Conservation (phyloP, 2,888 invertebrate species). For the Poecilus cupreus region DNA sequence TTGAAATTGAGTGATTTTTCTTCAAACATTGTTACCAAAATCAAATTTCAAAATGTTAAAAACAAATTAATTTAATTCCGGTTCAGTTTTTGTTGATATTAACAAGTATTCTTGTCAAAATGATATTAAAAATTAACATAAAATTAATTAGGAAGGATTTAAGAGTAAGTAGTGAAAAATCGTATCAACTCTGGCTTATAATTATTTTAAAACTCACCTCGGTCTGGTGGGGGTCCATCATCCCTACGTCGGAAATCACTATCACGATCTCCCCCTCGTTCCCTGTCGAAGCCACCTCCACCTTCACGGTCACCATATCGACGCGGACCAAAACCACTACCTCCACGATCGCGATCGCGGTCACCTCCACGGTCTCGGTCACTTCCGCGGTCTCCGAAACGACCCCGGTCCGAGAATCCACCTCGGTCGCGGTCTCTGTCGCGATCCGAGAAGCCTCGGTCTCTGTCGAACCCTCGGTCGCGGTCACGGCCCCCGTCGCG, state of each 20-base stretch:
- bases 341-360: conserved; percentile 65
- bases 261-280: conserved; percentile 65
- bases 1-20: no score
- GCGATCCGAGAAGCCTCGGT: conserved; percentile 62
- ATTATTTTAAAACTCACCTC: neutral
- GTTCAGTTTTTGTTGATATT: no score
- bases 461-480: conserved; percentile 63
- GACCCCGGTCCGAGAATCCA: conserved; percentile 62
- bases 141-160: no score
- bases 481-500: conserved; percentile 68
- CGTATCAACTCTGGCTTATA: no score
- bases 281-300: conserved; percentile 65
- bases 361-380: conserved; percentile 65
- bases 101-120: no score
- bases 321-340: conserved; percentile 63
- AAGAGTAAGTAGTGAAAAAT: no score
- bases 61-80: no score
- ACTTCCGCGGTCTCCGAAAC: conserved; percentile 62
- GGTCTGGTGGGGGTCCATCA: conserved; percentile 64
- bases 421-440: conserved; percentile 66
- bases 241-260: conserved; percentile 63
- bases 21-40: no score
- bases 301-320: conserved; percentile 62
- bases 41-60: no score
- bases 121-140: no score